These are phyloP conservation scores for Chlamydotis undulata DNA, from an alignment of 2,113 vertebrate species.

Conservation along the genomic window DNA sequence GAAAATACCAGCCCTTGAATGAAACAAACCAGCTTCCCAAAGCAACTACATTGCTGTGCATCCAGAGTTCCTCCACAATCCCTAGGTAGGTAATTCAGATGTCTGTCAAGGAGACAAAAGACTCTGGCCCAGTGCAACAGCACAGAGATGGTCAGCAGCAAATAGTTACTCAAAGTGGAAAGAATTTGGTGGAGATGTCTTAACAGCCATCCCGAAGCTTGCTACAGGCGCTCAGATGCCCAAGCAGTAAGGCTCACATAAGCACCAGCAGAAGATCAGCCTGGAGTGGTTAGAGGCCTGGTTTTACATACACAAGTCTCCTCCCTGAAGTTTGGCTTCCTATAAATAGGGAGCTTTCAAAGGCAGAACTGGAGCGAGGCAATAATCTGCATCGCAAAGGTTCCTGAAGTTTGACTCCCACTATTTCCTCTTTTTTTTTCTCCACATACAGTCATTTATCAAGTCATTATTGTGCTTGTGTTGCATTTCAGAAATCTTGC, in stretches of 20 bases:
- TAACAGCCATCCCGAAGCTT: rapidly evolving
- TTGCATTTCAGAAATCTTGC: neutral
- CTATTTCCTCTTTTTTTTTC: neutral
- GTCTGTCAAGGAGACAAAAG: neutral
- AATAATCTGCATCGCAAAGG: neutral
- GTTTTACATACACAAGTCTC: neutral
- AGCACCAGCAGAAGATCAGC: neutral
- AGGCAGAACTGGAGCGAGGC: neutral
- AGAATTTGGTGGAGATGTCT: neutral
- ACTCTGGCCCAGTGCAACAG: neutral
- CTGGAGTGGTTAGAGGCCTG: neutral
- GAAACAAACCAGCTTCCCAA: neutral
- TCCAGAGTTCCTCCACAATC: neutral
- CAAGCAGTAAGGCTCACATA: neutral
- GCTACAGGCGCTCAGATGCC: neutral
- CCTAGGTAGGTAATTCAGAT: neutral
- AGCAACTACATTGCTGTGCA: neutral
- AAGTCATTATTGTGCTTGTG: neutral
- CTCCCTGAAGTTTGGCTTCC: neutral
- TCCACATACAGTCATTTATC: neutral
- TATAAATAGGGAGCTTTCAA: neutral
- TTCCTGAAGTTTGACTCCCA: neutral
- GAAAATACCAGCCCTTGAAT: neutral
- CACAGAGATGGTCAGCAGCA: neutral
- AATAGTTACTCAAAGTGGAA: neutral